phyloP scores from a whole-genome alignment of 2,797 vertebrate genomes.

The Lutjanus argentimaculatus region DNA sequence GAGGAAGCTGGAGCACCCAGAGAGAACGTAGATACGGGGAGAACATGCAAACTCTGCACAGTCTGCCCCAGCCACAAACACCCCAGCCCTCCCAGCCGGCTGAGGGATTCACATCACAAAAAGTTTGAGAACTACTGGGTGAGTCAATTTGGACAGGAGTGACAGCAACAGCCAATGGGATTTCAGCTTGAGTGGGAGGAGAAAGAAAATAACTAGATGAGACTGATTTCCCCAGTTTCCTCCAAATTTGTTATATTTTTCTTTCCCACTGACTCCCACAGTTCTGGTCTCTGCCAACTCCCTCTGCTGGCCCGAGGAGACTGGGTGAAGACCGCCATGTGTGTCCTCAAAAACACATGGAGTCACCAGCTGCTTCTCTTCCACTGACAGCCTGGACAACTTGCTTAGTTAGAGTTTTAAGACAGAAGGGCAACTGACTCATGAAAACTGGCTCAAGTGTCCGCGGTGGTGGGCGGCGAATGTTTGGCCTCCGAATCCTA shows the following conservation, averaged over 20 bases:
- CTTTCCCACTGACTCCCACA: slow-evolving; percentile 7
- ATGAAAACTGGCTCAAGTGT: slow-evolving; percentile 44
- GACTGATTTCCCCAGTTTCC: not conserved
- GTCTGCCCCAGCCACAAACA: no score
- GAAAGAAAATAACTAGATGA: not conserved
- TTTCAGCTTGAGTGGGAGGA: not conserved
- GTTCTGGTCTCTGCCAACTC: slow-evolving; percentile 15
- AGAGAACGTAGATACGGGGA: no score
- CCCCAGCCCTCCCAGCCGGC: no score
- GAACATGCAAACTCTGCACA: no score
- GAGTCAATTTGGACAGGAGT: not conserved
- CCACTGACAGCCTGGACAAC: slow-evolving; percentile 42
- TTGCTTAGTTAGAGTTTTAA: slow-evolving; percentile 23
- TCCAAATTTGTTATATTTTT: slow-evolving; percentile 18
- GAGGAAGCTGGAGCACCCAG: no score
- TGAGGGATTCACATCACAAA: not conserved
- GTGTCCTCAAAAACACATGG: slow-evolving; percentile 60
- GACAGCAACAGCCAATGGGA: not conserved
- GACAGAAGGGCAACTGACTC: slow-evolving; percentile 46
- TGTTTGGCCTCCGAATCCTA: slow-evolving; percentile 19
- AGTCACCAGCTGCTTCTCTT: slow-evolving; percentile 59
- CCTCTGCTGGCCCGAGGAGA: slow-evolving; percentile 45
- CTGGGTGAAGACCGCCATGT: slow-evolving; percentile 46
- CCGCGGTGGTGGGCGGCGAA: slow-evolving; percentile 15
- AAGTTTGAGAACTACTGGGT: not conserved